phyloP scores from a whole-genome alignment of 2,797 vertebrate species.

The Mastacembelus armatus region DNA sequence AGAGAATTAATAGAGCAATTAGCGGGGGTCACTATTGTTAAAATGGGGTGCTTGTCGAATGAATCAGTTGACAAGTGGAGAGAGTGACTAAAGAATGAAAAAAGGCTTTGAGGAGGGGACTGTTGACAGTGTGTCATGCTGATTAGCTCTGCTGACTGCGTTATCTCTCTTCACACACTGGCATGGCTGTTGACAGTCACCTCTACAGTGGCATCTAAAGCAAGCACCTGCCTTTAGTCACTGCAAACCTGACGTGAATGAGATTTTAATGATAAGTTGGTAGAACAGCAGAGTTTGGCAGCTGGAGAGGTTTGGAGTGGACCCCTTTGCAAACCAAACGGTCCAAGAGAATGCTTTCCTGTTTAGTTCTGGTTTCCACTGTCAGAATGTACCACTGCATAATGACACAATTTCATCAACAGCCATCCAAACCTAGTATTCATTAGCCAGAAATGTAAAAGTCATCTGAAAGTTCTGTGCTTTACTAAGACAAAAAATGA shows the following conservation, averaged over 20 bases:
- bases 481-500: neutral
- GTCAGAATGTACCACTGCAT: neutral
- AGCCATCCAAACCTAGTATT: neutral
- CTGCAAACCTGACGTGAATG: constrained; percentile 33
- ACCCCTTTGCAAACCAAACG: neutral
- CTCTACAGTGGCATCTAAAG: constrained; percentile 39
- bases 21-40: constrained; percentile 58
- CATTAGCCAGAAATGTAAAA: neutral
- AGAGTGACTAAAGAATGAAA: constrained; percentile 51
- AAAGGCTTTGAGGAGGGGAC: constrained; percentile 22
- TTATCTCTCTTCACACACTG: constrained; percentile 60
- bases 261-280: constrained; percentile 41
- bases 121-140: constrained; percentile 50
- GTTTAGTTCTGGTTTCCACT: neutral
- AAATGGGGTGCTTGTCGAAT: constrained; percentile 55
- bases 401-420: neutral
- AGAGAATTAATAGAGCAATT: constrained; percentile 77
- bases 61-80: constrained; percentile 64
- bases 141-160: constrained; percentile 51
- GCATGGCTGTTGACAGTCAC: constrained; percentile 50
- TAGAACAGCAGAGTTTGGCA: constrained; percentile 22
- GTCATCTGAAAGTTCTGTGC: neutral
- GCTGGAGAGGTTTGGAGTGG: constrained; percentile 1
- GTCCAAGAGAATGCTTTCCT: neutral
- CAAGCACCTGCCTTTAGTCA: constrained; percentile 13